A percentile compares a stretch with the other conserved stretches of the same genome.
Evolutionary conservation across 2,797 vertebrate genomes (phyloP).

Genomic region (Fistularia tabacaria): DNA sequence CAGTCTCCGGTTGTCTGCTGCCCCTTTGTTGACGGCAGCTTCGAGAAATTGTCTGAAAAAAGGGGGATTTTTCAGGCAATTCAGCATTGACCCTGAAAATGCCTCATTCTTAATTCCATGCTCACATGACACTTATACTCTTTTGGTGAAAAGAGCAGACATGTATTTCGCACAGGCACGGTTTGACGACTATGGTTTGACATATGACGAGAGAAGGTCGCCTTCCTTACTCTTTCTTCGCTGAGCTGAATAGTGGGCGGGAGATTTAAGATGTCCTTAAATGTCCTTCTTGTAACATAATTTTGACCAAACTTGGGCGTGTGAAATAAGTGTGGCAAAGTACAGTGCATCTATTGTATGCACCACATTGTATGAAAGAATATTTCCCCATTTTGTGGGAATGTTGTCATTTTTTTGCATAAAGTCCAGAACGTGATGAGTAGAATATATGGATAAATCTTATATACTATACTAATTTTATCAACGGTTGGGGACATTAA

Average conservation of each 20-base stretch:
- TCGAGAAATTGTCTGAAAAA: not conserved
- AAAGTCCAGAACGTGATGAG: constrained; percentile 24
- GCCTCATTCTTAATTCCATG: no score
- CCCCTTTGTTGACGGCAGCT: not conserved
- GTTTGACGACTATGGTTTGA: no score
- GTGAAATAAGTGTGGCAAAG: constrained; percentile 34
- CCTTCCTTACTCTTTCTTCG: constrained; percentile 9
- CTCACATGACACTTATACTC: not conserved
- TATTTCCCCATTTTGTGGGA: constrained; percentile 21
- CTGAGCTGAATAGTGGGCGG: constrained; percentile 7
- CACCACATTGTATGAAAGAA: not conserved
- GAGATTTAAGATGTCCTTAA: constrained; percentile 16
- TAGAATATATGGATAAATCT: constrained; percentile 4
- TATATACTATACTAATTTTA: constrained; percentile 3
- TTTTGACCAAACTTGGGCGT: constrained; percentile 12
- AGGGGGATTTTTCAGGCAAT: no score
- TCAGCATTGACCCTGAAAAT: no score
- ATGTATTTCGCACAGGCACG: no score
- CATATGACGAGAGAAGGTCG: not conserved
- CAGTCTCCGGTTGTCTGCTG: constrained; percentile 34
- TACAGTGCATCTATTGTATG: constrained; percentile 34
- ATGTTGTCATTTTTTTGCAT: constrained; percentile 19
- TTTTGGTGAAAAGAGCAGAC: not conserved
- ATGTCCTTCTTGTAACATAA: constrained; percentile 29
- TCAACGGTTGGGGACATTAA: no score